A percentile compares a stretch with the other conserved stretches of the same genome.
Conservation (phyloP, 2,888 invertebrate genomes). For the Leucania comma region DNA sequence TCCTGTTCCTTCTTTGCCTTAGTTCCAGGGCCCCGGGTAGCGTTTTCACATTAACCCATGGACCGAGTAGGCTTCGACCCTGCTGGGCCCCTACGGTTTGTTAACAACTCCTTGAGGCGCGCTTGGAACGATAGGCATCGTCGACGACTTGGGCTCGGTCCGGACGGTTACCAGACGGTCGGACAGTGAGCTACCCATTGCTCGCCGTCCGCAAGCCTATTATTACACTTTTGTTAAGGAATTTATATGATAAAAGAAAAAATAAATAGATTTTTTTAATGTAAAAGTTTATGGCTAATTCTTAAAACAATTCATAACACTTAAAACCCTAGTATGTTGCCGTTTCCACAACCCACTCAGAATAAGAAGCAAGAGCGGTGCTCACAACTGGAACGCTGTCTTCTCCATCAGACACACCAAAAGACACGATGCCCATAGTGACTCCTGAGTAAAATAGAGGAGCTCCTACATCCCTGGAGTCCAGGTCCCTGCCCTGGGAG, state of each 20-base stretch:
- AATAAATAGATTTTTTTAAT: background rate
- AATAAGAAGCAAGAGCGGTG: constrained; percentile 46
- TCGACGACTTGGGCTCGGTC: no score
- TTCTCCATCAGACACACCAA: constrained; percentile 41
- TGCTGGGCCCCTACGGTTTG: no score
- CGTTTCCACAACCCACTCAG: constrained; percentile 50
- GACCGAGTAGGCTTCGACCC: no score
- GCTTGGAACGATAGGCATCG: no score
- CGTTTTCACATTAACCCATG: no score
- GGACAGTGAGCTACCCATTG: no score
- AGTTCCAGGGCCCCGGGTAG: no score
- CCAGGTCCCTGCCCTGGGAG: constrained; percentile 49
- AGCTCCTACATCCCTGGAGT: constrained; percentile 61
- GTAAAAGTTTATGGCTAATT: background rate
- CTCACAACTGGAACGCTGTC: constrained; percentile 42
- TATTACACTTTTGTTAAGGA: no score
- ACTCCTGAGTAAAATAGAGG: constrained; percentile 53
- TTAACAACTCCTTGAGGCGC: no score
- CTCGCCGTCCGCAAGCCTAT: no score
- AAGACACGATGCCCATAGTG: constrained; percentile 54
- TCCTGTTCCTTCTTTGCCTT: no score
- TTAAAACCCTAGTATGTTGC: constrained; percentile 17
- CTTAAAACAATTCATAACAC: background rate
- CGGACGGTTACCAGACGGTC: no score
- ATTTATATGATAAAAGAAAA: background rate